A percentile compares a stretch with the other conserved stretches of the same genome.
Evolutionary conservation across 2,888 invertebrate species (phyloP).

Genomic region (Agrotis exclamationis): DNA sequence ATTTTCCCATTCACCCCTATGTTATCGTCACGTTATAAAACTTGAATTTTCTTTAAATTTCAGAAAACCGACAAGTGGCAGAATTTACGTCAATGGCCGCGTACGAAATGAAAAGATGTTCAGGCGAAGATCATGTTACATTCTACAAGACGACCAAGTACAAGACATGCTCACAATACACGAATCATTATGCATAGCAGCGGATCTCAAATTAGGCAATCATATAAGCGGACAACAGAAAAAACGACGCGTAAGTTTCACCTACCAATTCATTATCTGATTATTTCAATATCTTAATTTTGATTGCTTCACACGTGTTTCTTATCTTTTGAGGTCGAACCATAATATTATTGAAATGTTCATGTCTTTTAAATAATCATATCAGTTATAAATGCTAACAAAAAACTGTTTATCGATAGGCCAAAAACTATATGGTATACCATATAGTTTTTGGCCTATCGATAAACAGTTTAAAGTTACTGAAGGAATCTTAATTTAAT

Average conservation of each 20-base stretch:
- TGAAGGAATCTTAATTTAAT: neutral
- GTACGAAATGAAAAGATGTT: constrained; percentile 93
- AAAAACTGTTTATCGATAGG: too few species aligned
- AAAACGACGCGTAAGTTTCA: constrained; percentile 91
- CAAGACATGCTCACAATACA: constrained; percentile 96
- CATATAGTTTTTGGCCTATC: neutral
- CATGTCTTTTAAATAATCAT: constrained; percentile 22
- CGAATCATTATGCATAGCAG: constrained; percentile 96
- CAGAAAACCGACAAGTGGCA: constrained; percentile 91
- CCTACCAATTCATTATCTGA: constrained; percentile 13
- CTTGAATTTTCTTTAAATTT: constrained; percentile 54
- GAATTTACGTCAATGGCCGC: constrained; percentile 94
- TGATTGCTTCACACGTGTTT: constrained; percentile 29
- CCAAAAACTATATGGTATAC: too few species aligned
- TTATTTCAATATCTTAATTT: constrained; percentile 33
- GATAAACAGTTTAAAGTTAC: constrained; percentile 5
- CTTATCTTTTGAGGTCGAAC: constrained; percentile 42
- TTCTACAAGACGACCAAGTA: constrained; percentile 96
- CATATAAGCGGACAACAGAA: constrained; percentile 92
- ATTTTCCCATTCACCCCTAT: too few species aligned
- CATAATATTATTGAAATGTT: constrained; percentile 26
- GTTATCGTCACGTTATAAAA: neutral
- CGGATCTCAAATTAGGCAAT: constrained; percentile 95
- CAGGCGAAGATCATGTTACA: constrained; percentile 95
- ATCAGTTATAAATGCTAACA: constrained; percentile 9